A percentile compares a stretch with the other conserved stretches of the same genome.
Conservation (phyloP, 2,797 vertebrate genomes). For the Esox lucius region DNA sequence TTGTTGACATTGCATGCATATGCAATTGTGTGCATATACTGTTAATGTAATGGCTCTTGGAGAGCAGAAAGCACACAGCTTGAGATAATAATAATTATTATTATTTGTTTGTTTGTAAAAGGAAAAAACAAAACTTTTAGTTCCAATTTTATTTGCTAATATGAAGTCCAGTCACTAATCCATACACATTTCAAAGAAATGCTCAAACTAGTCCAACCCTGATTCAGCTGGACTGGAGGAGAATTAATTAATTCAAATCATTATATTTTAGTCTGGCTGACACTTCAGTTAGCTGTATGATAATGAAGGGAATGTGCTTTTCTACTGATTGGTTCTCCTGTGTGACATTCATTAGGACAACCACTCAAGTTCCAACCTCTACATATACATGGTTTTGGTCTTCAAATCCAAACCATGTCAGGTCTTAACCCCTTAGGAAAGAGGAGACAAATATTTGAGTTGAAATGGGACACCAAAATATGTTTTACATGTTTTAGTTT, state of each 20-base stretch:
- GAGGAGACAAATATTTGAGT: too few species aligned
- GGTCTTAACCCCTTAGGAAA: too few species aligned
- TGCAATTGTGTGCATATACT: conserved; percentile 37
- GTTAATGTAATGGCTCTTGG: conserved; percentile 26
- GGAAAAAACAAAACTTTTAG: conserved; percentile 25
- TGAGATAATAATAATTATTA: conserved; percentile 50
- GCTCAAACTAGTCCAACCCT: conserved; percentile 31
- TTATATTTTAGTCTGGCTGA: conserved; percentile 31
- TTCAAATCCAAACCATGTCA: too few species aligned
- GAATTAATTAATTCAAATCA: conserved; percentile 44
- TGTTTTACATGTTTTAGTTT: conserved; percentile 53
- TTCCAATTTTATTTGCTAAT: conserved; percentile 45
- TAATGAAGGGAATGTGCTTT: too few species aligned
- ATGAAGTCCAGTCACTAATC: conserved; percentile 29
- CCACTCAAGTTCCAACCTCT: too few species aligned
- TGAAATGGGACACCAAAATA: conserved; percentile 50
- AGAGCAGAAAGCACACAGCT: conserved; percentile 33
- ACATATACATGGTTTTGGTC: too few species aligned
- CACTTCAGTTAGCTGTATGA: too few species aligned
- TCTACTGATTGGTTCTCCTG: too few species aligned
- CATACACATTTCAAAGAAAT: not conserved
- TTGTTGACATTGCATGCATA: conserved; percentile 37
- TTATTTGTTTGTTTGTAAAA: conserved; percentile 33
- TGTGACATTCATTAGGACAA: too few species aligned
- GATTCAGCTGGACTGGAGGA: conserved; percentile 36